Conservation (phyloP, 2,797 vertebrate species). For the Phaenicophaeus curvirostris region DNA sequence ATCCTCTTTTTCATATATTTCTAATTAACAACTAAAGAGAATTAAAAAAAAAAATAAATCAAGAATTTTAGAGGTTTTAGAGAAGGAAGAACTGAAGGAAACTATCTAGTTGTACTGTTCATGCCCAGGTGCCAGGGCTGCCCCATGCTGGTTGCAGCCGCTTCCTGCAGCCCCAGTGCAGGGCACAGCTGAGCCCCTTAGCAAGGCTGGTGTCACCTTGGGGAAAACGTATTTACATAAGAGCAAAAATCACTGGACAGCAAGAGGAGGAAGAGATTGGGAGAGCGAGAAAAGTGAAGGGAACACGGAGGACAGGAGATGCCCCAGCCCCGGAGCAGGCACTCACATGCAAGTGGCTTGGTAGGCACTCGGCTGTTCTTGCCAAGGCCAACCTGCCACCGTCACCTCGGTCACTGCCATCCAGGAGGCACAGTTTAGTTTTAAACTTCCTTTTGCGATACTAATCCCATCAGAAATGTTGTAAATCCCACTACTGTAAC, state of each 20-base stretch:
- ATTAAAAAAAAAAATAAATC: background rate
- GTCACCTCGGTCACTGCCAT: background rate
- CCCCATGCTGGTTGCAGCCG: no score
- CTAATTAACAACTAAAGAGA: background rate
- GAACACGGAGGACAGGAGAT: rapidly evolving
- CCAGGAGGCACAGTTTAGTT: background rate
- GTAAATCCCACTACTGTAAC: background rate
- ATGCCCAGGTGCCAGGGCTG: no score
- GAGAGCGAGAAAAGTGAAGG: rapidly evolving
- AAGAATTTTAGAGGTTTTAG: background rate
- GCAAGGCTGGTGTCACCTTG: rapidly evolving
- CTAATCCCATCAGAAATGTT: background rate
- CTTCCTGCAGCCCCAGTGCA: no score
- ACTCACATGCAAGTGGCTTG: rapidly evolving
- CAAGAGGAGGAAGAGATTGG: rapidly evolving
- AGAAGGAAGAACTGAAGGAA: background rate
- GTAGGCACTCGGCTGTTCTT: background rate
- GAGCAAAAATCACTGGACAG: rapidly evolving
- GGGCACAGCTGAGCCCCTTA: no score
- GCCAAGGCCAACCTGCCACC: rapidly evolving
- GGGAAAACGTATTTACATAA: rapidly evolving
- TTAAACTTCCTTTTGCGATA: background rate
- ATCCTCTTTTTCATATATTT: rapidly evolving
- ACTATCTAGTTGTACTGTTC: no score
- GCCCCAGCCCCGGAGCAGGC: no score